Evolutionary conservation across 2,888 invertebrate genomes (phyloP).

Genomic region (Ganaspis brasiliensis): DNA sequence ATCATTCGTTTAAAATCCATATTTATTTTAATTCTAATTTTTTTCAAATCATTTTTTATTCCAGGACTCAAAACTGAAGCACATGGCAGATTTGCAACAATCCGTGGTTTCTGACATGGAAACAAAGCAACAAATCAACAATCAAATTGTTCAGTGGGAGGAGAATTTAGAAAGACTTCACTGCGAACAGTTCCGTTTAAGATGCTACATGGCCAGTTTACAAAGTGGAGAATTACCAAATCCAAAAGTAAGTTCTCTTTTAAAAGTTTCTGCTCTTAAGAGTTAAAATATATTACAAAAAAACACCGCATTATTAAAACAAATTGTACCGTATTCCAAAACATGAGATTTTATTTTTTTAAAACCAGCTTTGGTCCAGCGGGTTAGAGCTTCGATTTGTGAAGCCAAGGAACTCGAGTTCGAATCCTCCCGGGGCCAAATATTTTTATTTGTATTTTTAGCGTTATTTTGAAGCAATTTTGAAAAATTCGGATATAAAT

Average conservation of each 20-base stretch:
- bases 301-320: too few species aligned
- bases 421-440: too few species aligned
- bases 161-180: constrained; percentile 97
- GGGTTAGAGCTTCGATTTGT: too few species aligned
- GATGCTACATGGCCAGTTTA: constrained; percentile 98
- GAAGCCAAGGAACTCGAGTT: too few species aligned
- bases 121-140: constrained; percentile 94
- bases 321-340: too few species aligned
- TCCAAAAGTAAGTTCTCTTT: constrained; percentile 89
- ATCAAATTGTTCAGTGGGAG: constrained; percentile 97
- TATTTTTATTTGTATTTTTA: too few species aligned
- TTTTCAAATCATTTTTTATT: constrained; percentile 63
- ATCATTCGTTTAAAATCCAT: too few species aligned
- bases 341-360: too few species aligned
- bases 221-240: constrained; percentile 98
- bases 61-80: constrained; percentile 98
- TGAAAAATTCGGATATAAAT: too few species aligned
- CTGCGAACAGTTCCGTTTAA: constrained; percentile 97
- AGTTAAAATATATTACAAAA: constrained; percentile 9
- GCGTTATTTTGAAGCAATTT: too few species aligned
- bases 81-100: constrained; percentile 99
- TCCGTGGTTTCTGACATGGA: constrained; percentile 97
- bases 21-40: background rate
- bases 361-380: too few species aligned
- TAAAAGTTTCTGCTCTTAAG: constrained; percentile 22